Conservation (phyloP, 2,888 invertebrate genomes). For the Aleiodes leptofemur region DNA sequence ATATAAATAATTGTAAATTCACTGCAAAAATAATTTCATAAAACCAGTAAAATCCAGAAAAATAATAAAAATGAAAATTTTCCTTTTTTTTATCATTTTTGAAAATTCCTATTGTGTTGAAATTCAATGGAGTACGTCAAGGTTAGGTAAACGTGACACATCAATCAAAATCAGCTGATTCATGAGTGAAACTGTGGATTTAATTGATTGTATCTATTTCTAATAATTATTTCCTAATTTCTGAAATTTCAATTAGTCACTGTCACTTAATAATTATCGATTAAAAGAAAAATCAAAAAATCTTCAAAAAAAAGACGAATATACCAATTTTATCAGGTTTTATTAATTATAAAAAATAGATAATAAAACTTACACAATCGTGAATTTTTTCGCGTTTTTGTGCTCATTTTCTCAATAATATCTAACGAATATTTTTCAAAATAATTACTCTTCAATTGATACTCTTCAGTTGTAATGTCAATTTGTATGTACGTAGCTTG, state of each 20-base stretch:
- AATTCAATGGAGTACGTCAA: background rate
- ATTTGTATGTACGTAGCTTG: conserved; percentile 54
- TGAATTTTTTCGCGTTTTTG: conserved; percentile 46
- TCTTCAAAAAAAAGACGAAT: background rate
- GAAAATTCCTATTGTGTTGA: background rate
- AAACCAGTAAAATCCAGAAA: background rate
- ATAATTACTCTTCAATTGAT: conserved; percentile 44
- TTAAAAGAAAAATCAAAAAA: too few relatives aligned
- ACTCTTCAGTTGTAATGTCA: conserved; percentile 51
- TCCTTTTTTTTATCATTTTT: background rate
- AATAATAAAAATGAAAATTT: background rate
- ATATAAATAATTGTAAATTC: background rate
- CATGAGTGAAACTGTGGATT: conserved; percentile 3
- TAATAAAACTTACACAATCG: conserved; percentile 47
- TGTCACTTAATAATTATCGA: conserved; percentile 1
- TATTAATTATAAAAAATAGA: too few relatives aligned
- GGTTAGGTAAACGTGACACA: conserved; percentile 15
- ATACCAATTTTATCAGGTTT: too few relatives aligned
- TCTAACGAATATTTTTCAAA: conserved; percentile 46
- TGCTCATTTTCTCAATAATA: conserved; percentile 51
- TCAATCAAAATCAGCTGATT: conserved; percentile 1
- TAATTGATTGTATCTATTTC: background rate
- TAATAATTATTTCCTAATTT: background rate
- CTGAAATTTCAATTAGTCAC: background rate
- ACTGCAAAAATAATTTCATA: background rate